Base-by-base conservation (phyloP, 2,113 vertebrate genomes). In the Sterna hirundo region DNA sequence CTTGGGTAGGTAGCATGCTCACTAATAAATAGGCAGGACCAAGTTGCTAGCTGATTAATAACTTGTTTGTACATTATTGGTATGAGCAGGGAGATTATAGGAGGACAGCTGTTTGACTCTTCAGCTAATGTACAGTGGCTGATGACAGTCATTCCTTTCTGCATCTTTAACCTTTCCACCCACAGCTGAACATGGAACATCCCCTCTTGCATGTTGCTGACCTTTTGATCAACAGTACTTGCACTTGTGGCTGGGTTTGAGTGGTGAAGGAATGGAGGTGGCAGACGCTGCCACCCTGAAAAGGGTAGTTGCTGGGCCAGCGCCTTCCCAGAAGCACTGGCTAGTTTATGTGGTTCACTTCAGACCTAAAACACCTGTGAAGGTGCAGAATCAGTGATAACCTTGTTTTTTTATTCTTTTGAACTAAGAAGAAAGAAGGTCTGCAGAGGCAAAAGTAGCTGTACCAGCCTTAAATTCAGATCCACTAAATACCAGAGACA, bases 131-230 rank as follows among this genome's bases (percentile, higher is more conserved):
- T 94, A 42, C 61, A 89, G 93, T 94, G 80, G 75, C 66, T 93
- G 89, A 71, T 96, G 92, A 92, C 79, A 88, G 90, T 88, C 93
- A 94, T 94, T 95, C 86, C 86, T 91, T 96, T 95, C 74, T 95
- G 71, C 96, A 84, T 93, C 91, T 91, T 95, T 95, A 95, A 93
- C 95, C 93, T 94, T 89, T 93, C 91, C 51, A 85, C 89, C 91
- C 81, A 58, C 70, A 93, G 62, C 75, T 88, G 83, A 84, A 65
- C 38, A 4, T 32, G 44, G 87, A 75, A 87, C 79, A 76, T 77
- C 62, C 13, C 54, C 36, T 95, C 26, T n/a, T 93, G 79, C 79
- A 30, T 76, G 51, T 68, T 42, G 68, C 61, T 90, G 94, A 88
- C 75, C 79, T 94, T 94, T 92, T 77, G 69, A 76, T 95, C 79